phyloP scores from a whole-genome alignment of 2,113 vertebrate species.

The Paralichthys olivaceus region DNA sequence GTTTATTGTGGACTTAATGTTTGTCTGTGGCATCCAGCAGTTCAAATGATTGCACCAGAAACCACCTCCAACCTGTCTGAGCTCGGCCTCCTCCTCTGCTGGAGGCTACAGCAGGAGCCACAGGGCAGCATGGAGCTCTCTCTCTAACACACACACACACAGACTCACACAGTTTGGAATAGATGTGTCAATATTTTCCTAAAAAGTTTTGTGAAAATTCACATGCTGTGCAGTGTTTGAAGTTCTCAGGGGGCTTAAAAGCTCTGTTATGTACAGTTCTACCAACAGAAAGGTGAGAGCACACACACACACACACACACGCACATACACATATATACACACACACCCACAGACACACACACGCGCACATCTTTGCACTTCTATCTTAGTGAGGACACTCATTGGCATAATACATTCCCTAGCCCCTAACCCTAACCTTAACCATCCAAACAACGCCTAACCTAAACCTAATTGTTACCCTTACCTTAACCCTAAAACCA shows the following conservation, averaged over 20 bases:
- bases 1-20: neutral
- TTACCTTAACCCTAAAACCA: too few relatives aligned
- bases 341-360: too few relatives aligned
- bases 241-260: constrained; percentile 17
- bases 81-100: constrained; percentile 23
- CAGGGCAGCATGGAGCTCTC: constrained; percentile 75
- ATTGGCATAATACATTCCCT: too few relatives aligned
- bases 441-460: too few relatives aligned
- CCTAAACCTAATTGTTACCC: too few relatives aligned
- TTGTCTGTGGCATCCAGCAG: constrained; percentile 27
- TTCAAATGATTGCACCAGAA: neutral
- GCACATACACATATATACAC: neutral
- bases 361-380: neutral
- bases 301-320: constrained; percentile 26
- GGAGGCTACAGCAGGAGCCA: constrained; percentile 68
- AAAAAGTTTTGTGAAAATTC: constrained; percentile 39
- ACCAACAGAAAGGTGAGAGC: constrained; percentile 58
- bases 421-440: too few relatives aligned
- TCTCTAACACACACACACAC: neutral
- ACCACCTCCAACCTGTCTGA: constrained; percentile 19
- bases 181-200: neutral
- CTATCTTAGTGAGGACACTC: too few relatives aligned
- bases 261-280: constrained; percentile 15
- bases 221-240: constrained; percentile 45
- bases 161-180: neutral